phyloP scores from a whole-genome alignment of 2,888 invertebrate genomes.

The Conus canariensis region DNA sequence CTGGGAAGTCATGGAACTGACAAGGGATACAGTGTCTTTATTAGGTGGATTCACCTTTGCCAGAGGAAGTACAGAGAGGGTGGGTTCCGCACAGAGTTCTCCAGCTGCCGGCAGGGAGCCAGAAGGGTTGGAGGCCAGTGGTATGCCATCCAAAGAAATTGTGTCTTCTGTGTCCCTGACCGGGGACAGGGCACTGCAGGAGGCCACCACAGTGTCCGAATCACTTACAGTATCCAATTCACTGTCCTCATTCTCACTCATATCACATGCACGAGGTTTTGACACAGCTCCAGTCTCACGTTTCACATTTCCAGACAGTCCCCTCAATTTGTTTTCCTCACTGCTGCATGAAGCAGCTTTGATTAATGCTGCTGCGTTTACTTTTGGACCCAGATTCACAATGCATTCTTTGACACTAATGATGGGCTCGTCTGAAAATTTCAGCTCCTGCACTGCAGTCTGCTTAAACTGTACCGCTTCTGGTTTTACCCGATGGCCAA shows the following conservation, averaged over 20 bases:
- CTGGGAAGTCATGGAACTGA: neutral
- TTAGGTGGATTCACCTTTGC: neutral
- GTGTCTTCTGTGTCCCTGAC: neutral
- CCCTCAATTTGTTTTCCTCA: neutral
- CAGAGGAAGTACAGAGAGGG: neutral
- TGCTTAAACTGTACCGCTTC: neutral
- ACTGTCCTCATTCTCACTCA: neutral
- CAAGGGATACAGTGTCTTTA: neutral
- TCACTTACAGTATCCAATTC: constrained; percentile 11
- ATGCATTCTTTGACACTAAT: constrained; percentile 9
- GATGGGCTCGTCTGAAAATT: neutral
- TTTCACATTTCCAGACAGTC: neutral
- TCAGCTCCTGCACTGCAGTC: neutral
- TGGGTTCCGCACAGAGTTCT: neutral
- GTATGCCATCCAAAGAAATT: neutral
- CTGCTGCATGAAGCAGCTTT: neutral
- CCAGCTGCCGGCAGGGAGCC: neutral
- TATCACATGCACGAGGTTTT: neutral
- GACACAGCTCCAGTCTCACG: neutral
- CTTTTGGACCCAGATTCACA: constrained; percentile 26
- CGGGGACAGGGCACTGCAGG: neutral
- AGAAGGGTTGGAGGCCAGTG: neutral
- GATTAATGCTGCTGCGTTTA: neutral
- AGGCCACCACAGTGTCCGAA: constrained; percentile 19
- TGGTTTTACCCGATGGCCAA: constrained; percentile 42